Evolutionary conservation across 2,797 vertebrate species (phyloP).

Genomic region (Streptopelia turtur): DNA sequence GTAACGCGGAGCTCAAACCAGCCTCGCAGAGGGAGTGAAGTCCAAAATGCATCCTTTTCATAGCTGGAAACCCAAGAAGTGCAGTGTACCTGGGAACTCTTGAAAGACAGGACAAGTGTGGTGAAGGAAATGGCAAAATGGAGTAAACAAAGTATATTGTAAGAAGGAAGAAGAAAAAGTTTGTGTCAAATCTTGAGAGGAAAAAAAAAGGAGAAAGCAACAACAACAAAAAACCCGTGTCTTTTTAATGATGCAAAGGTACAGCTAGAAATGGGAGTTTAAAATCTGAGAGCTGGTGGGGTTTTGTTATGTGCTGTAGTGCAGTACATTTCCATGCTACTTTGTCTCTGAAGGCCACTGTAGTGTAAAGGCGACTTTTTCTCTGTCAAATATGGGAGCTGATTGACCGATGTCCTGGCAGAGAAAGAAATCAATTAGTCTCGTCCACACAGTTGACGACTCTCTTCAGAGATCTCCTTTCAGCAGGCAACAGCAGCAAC

Average conservation of each 20-base stretch:
- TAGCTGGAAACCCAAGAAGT: background rate
- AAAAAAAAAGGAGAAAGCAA: background rate
- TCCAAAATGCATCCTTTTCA: background rate
- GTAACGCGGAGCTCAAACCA: background rate
- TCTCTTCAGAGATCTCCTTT: background rate
- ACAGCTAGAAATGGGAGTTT: background rate
- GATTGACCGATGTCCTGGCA: background rate
- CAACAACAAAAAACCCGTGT: background rate
- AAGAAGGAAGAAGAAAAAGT: background rate
- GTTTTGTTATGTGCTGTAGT: background rate
- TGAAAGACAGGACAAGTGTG: fast-evolving
- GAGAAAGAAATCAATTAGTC: background rate
- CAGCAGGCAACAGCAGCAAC: background rate
- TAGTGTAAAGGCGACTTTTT: background rate
- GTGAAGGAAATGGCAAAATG: background rate
- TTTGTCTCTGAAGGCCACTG: background rate
- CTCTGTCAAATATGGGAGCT: background rate
- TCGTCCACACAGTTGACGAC: fast-evolving
- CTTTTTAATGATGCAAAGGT: background rate
- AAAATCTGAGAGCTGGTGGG: background rate
- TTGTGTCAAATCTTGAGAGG: background rate
- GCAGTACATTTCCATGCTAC: fast-evolving
- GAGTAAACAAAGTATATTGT: background rate
- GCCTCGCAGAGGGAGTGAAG: fast-evolving
- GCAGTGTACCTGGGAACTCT: fast-evolving